Evolutionary conservation across 30 jellyfish, hydroid and myxozoan species (phyloP), one percentile per base, ranked within the genome.

Genomic region (Chironex yamaguchii): DNA sequence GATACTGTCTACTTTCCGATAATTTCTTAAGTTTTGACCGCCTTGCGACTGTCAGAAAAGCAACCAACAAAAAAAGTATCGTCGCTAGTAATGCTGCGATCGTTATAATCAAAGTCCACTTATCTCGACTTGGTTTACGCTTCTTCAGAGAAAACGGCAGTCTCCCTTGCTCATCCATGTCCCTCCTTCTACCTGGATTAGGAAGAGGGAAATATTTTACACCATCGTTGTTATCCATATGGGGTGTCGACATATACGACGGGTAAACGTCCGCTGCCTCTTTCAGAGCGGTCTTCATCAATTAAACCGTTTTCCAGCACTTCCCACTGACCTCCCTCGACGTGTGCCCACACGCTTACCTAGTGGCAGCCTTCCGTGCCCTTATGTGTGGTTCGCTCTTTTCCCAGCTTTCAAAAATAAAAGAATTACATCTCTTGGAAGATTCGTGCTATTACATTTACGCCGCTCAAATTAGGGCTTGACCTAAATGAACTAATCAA

Each of bases 41-140:
- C 34, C 79, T 54, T 1, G 28, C 91, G 6, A 71, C 70, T 20
- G 85, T 49, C 82, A 92, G 54, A 50, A 75, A 92, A 9, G 98
- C 98, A 29, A 87, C 12, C 49, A 80, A 29, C 31, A 87, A 68
- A 75, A 81, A 92, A 11, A 82, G 17, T 2, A 76, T 63, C 22
- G 89, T 67, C 34, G 87, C 34, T 1, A 92, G 68, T 28, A 92
- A 54, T 21, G 97, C 90, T 23, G 53, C 71, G 20, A 84, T 50
- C 4, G 98, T 92, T 26, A 92, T 78, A 22, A 87, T 24, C 22
- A 88, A 79, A 4, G 97, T 88, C 94, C 95, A 75, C 36, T 83
- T 83, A 17, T 49, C 72, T 42, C 49, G 62, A 24, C 72, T 68
- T 21, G 66, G 34, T 49, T 74, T 42, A 42, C 51, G 95, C 65